Percentiles rank a stretch among this genome's conserved stretches.
Evolutionary conservation across 2,113 vertebrate species (phyloP).

Genomic region (Platanista minor): DNA sequence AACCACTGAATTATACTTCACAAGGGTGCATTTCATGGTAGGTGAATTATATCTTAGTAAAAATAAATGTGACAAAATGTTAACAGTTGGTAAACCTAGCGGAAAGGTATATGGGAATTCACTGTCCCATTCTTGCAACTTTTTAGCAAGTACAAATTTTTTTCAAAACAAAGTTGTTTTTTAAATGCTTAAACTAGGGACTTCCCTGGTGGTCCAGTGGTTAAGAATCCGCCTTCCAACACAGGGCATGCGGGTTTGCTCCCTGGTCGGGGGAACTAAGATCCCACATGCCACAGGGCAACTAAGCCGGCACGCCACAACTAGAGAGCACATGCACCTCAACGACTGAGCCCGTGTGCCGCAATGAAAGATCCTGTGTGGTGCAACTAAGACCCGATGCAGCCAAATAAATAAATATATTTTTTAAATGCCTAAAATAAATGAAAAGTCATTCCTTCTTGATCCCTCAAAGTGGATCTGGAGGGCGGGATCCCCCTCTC

Average conservation of each 20-base stretch:
- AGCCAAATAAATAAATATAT: no score
- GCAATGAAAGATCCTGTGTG: no score
- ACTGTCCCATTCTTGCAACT: not conserved
- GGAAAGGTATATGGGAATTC: not conserved
- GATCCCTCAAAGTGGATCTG: not conserved
- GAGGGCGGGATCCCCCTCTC: not conserved
- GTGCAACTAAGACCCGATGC: no score
- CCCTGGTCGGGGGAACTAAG: no score
- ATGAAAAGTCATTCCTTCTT: not conserved
- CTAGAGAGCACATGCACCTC: no score
- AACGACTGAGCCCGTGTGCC: no score
- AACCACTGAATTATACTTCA: not conserved
- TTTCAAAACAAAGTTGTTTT: not conserved
- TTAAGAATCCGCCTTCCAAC: no score
- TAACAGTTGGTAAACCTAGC: not conserved
- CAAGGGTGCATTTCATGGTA: not conserved
- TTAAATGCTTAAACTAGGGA: no score
- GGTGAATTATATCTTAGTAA: not conserved
- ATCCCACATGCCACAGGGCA: no score
- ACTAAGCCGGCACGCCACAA: no score
- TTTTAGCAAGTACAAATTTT: not conserved
- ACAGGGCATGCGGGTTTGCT: no score
- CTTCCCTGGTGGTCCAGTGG: no score
- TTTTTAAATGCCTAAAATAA: not conserved
- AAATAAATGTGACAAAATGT: not conserved